Evolutionary conservation across 2,888 invertebrate genomes (phyloP), one percentile per base, ranked within the genome.

Genomic region (Bimastos eiseni): DNA sequence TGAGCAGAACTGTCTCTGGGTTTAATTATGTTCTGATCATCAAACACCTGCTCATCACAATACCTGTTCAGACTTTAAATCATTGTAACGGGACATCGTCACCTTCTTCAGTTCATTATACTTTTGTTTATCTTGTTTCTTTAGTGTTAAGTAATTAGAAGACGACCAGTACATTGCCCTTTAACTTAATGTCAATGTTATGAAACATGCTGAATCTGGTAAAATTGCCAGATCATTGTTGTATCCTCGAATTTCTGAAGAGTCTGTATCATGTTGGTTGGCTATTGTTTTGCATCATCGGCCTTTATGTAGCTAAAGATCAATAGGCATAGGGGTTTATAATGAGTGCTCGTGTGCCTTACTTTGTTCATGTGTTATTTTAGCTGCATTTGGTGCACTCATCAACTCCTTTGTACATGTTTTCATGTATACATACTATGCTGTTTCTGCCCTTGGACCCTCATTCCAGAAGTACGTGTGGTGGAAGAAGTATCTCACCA

Each of bases 401-500:
- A 92, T 95, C 89, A 95, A 95, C 92, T 94, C 95, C 4, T 94
- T 94, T 86, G 94, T 95, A 90, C 95, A 95, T 92, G 94, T 95
- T 19, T 92, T 95, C 89, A 95, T 95, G 95, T 95, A 95, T 93
- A 93, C 94, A 11, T 95, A 95, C 92, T 95, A 95, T 91, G 94
- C 94, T 21, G 92, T 95, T 37, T 92, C 95, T 38, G 94, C 94
- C n/a, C 93, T 95, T 21, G 95, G 95, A 83, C 95, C 95, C 41
- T 92, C 93, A 90, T 94, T 93, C 91, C 95, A 95, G 93, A 94
- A 94, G 91, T 95, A 94, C 91, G 93, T 95, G 38, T 95, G 95
- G 95, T 95, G 95, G 95, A 95, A 95, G 92, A 92, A 93, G 34
- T 95, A 95, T 92, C 93, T 95, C 83, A 95, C 95, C 21, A 94